Evolutionary conservation across 2,113 vertebrate species (phyloP).

Genomic region (Ia io): DNA sequence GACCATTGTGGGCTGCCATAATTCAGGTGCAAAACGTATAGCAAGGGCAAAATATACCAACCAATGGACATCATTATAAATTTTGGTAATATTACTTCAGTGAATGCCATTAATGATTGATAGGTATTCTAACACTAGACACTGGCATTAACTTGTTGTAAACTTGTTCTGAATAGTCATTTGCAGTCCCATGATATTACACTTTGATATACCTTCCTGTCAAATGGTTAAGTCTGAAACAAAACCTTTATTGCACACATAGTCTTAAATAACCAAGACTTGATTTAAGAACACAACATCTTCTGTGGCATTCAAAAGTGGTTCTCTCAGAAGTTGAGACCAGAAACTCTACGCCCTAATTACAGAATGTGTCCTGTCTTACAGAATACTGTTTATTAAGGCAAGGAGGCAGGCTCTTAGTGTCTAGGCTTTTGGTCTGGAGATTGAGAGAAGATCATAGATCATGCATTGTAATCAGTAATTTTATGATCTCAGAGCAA

Average conservation of each 20-base stretch:
- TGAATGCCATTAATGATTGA: background rate
- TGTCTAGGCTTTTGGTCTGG: constrained; percentile 28
- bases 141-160: background rate
- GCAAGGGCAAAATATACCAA: background rate
- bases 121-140: background rate
- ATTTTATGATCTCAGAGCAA: constrained; percentile 4
- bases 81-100: background rate
- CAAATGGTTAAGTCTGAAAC: background rate
- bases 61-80: background rate
- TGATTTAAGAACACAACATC: background rate
- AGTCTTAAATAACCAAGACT: background rate
- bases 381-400: background rate
- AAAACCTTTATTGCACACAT: background rate
- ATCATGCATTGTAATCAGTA: constrained; percentile 2
- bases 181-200: background rate
- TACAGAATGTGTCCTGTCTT: background rate
- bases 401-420: background rate
- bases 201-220: background rate
- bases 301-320: constrained; percentile 16
- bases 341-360: background rate
- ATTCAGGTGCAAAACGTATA: background rate
- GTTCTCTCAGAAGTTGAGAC: constrained; percentile 35
- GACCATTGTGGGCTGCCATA: background rate
- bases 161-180: background rate
- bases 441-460: constrained; percentile 19